phyloP scores from a whole-genome alignment of 2,797 vertebrate species.

The Poecilia wingei region DNA sequence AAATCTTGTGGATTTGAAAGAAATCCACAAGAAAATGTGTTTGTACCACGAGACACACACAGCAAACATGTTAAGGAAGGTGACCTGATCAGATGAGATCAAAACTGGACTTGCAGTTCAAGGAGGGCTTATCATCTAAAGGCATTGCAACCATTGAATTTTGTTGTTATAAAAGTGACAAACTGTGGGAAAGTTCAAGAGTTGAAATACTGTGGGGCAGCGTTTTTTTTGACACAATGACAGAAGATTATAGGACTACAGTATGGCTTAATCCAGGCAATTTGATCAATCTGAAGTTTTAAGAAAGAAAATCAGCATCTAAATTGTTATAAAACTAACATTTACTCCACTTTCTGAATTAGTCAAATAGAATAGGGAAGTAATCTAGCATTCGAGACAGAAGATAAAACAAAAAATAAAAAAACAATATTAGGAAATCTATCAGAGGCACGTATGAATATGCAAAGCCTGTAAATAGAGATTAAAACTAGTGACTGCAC shows the following conservation, averaged over 20 bases:
- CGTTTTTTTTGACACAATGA: constrained; percentile 48
- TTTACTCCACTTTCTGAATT: background rate
- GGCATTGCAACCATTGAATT: background rate
- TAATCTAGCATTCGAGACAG: background rate
- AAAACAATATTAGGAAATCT: background rate
- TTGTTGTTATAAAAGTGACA: background rate
- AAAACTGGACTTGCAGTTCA: background rate
- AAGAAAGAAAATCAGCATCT: background rate
- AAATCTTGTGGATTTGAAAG: background rate
- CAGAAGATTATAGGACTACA: constrained; percentile 65
- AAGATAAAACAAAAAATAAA: background rate
- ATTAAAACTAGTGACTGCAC: background rate
- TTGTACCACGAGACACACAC: background rate
- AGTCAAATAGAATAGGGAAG: background rate
- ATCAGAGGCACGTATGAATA: background rate
- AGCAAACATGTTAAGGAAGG: background rate
- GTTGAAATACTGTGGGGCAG: background rate
- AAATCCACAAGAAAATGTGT: background rate
- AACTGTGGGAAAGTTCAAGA: constrained; percentile 34
- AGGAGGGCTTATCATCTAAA: background rate
- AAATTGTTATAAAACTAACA: background rate
- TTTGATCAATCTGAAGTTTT: constrained; percentile 39
- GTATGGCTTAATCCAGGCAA: constrained; percentile 57
- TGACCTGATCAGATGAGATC: background rate
- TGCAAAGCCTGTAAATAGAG: background rate